Evolutionary conservation across 2,113 vertebrate genomes (phyloP), one percentile per base, ranked within the genome.

Genomic region (Bubo bubo): DNA sequence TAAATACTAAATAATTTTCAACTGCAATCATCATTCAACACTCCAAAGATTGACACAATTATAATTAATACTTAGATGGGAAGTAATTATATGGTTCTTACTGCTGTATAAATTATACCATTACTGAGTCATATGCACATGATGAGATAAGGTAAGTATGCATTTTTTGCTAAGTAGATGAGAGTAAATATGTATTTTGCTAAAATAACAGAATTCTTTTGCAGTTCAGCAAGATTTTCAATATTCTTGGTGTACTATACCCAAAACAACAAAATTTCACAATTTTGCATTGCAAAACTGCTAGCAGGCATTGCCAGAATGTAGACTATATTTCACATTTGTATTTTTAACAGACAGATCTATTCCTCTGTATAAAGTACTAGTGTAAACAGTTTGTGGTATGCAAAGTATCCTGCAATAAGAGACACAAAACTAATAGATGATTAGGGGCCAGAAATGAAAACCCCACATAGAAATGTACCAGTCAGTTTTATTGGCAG

Each of bases 41-140:
- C 53, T 93, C 86, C 68, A 93, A 90, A 96, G 72, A 95, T 30
- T 88, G 75, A 87, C 80, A 92, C 76, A 92, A 89, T 88, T 91
- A 95, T 79, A 95, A 94, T 94, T 94, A 92, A 95, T 89, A 88
- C 45, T 86, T 94, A 86, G 75, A 95, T 83, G 47, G 86, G 81
- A 92, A 93, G 86, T 84, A 95, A 97, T 95, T 80, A 86, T 50
- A 80, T 62, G 73, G 59, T 75, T 92, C 63, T 94, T 77, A 90
- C 35, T 95, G 89, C 84, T 97, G 52, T 87, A 90, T 95, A 95
- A 94, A 91, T 95, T 72, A 87, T 22, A 85, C 56, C 70, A 92
- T 87, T 91, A 93, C 47, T 93, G 94, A 95, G 49, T 91, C 81
- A 89, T 41, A 73, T 34, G 62, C 89, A 88, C 39, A 81, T 52